Evolutionary conservation across 2,797 vertebrate genomes (phyloP).

Genomic region (Craterocephalus amniculus): DNA sequence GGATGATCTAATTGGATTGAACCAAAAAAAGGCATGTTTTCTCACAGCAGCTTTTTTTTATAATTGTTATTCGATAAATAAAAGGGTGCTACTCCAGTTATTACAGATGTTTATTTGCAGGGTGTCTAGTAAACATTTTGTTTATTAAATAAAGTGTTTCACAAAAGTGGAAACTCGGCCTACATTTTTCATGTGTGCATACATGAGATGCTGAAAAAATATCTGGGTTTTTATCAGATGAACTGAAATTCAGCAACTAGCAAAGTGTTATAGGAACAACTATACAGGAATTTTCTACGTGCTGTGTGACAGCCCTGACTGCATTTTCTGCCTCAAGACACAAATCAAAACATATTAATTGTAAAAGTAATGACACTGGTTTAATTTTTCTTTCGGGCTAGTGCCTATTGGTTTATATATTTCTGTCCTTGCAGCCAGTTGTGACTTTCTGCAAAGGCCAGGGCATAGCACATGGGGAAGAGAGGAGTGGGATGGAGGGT

Average conservation of each 20-base stretch:
- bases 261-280: conserved; percentile 50
- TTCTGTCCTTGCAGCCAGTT: conserved; percentile 47
- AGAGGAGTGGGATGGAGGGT: background rate
- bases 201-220: conserved; percentile 23
- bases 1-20: conserved; percentile 71
- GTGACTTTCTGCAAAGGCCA: conserved; percentile 32
- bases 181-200: conserved; percentile 46
- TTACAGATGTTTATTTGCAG: conserved; percentile 47
- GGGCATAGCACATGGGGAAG: background rate
- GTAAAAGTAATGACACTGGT: conserved; percentile 62
- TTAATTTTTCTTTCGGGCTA: conserved; percentile 60
- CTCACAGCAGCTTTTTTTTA: conserved; percentile 49
- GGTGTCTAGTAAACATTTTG: conserved; percentile 60
- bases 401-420: conserved; percentile 60
- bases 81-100: conserved; percentile 42
- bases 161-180: conserved; percentile 25
- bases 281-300: conserved; percentile 46
- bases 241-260: conserved; percentile 45
- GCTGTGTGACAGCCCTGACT: conserved; percentile 36
- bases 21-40: conserved; percentile 57
- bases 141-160: conserved; percentile 46
- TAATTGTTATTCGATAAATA: conserved; percentile 63
- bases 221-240: conserved; percentile 26
- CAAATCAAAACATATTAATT: conserved; percentile 71
- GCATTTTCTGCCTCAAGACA: conserved; percentile 57